Percentiles rank a stretch among this genome's conserved stretches.
Evolutionary conservation across 2,888 invertebrate species (phyloP).

Genomic region (Syritta pipiens): DNA sequence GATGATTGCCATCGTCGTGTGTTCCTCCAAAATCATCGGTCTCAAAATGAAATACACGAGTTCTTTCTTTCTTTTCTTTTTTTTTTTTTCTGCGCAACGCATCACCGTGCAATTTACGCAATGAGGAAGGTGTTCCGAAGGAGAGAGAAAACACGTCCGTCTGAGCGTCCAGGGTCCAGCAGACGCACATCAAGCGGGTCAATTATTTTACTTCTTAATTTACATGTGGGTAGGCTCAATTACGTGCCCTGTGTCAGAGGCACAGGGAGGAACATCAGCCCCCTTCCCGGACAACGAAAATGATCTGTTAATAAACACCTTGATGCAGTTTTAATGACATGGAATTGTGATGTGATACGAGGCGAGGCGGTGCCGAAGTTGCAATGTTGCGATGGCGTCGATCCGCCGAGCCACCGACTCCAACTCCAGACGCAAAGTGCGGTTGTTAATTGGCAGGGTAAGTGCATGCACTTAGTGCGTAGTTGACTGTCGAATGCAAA

Average conservation of each 20-base stretch:
- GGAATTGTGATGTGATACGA: slow-evolving; percentile 49
- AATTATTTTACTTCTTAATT: slow-evolving; percentile 68
- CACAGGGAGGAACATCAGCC: background rate
- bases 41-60: slow-evolving; percentile 31
- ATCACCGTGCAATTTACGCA: slow-evolving; percentile 59
- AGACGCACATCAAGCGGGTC: no score
- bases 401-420: no score
- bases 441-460: slow-evolving; percentile 62
- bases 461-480: slow-evolving; percentile 66
- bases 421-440: slow-evolving; percentile 33
- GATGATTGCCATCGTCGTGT: slow-evolving; percentile 19
- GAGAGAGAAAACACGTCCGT: slow-evolving; percentile 16
- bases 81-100: slow-evolving; percentile 30
- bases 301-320: slow-evolving; percentile 69
- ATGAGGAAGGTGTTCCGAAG: slow-evolving; percentile 57
- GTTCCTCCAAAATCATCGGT: slow-evolving; percentile 25
- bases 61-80: background rate
- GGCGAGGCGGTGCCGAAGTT: no score
- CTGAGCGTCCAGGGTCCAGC: no score
- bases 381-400: no score
- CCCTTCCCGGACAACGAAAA: slow-evolving; percentile 23
- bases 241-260: slow-evolving; percentile 34
- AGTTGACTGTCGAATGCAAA: slow-evolving; percentile 59
- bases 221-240: slow-evolving; percentile 59
- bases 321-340: slow-evolving; percentile 68